A percentile compares a stretch with the other conserved stretches of the same genome.
phyloP scores from a whole-genome alignment of 64 coral and sea anemone genomes.

The Acropora tenuis region DNA sequence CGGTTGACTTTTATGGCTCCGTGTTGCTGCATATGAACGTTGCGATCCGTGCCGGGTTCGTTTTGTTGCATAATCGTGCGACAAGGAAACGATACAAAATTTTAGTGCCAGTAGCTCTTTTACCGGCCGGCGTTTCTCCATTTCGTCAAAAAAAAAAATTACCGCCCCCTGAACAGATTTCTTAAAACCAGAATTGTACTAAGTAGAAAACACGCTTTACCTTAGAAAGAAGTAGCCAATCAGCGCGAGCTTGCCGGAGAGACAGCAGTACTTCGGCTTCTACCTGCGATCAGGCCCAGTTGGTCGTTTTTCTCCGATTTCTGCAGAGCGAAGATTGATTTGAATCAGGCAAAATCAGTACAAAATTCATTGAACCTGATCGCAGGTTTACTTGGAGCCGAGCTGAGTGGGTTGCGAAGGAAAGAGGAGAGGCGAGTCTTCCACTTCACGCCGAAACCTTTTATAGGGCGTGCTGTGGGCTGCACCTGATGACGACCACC shows the following conservation, averaged over 20 bases:
- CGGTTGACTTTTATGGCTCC: too few relatives aligned
- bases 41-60: too few relatives aligned
- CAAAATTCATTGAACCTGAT: not conserved
- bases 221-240: not conserved
- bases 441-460: not conserved
- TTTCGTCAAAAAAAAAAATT: not conserved
- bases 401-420: not conserved
- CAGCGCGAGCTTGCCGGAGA: not conserved
- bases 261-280: not conserved
- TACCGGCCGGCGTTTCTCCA: not conserved
- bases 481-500: not conserved
- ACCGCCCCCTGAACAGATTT: not conserved
- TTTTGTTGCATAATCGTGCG: too few relatives aligned
- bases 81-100: too few relatives aligned
- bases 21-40: too few relatives aligned
- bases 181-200: not conserved
- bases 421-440: not conserved
- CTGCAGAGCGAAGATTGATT: not conserved
- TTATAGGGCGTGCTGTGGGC: not conserved
- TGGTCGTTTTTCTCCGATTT: not conserved
- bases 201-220: not conserved
- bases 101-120: too few relatives aligned
- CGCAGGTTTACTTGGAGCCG: not conserved
- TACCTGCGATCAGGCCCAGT: not conserved
- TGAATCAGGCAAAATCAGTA: not conserved